These are phyloP conservation scores for Acanthornis magna DNA, from an alignment of 2,797 vertebrate genomes.

Conservation along the genomic window DNA sequence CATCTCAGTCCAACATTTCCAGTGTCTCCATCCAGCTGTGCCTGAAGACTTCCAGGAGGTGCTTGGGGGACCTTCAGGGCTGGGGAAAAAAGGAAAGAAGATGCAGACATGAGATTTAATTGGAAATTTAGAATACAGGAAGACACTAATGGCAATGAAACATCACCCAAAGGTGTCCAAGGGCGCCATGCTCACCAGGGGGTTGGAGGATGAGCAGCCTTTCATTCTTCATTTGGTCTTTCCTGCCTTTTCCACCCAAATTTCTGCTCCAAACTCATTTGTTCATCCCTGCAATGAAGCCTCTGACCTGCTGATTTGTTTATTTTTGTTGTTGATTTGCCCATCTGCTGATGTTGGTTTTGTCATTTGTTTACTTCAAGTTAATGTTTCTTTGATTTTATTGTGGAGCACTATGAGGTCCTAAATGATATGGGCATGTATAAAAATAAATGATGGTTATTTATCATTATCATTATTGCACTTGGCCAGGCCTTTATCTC, in stretches of 20 bases:
- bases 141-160: neutral
- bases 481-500: conserved; percentile 45
- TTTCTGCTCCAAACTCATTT: neutral
- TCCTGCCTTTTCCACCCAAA: neutral
- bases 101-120: neutral
- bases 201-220: accelerated
- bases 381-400: conserved; percentile 73
- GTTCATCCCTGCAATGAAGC: neutral
- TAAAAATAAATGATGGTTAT: conserved; percentile 66
- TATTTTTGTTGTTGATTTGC: conserved; percentile 61
- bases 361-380: conserved; percentile 70
- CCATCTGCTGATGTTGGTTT: conserved; percentile 68
- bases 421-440: conserved; percentile 51
- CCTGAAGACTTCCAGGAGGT: neutral
- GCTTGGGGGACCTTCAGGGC: neutral
- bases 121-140: neutral
- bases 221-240: neutral
- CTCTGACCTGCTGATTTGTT: conserved; percentile 64
- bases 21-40: neutral
- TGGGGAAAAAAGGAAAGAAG: neutral
- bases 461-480: conserved; percentile 57
- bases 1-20: neutral
- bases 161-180: accelerated
- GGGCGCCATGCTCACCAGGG: accelerated
- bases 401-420: conserved; percentile 65